These are phyloP conservation scores for Coranthus polyacanthus DNA, from an alignment of 2,797 vertebrate species.

Conservation along the genomic window DNA sequence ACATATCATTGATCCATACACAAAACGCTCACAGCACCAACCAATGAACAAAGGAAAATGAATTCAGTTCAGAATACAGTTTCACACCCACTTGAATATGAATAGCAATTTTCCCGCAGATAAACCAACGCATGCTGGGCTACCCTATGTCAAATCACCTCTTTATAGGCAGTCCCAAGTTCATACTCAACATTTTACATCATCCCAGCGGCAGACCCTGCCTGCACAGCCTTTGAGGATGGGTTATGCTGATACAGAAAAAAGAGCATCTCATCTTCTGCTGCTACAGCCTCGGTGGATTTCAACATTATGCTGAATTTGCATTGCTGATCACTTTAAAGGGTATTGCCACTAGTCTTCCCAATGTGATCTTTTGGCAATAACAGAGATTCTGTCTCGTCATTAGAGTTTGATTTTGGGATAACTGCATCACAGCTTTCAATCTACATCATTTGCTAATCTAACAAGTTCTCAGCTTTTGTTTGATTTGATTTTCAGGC, in stretches of 20 bases:
- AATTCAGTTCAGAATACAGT: constrained; percentile 21
- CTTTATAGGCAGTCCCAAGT: not conserved
- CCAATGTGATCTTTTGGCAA: not conserved
- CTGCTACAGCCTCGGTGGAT: constrained; percentile 9
- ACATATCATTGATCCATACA: constrained; percentile 13
- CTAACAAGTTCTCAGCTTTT: too few species aligned
- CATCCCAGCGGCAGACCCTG: constrained; percentile 4
- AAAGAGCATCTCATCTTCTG: constrained; percentile 21
- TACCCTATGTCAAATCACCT: constrained; percentile 14
- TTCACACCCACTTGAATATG: constrained; percentile 12
- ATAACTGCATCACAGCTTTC: too few species aligned
- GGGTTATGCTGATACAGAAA: constrained; percentile 30
- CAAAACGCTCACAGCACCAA: constrained; percentile 8
- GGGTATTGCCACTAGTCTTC: constrained; percentile 3
- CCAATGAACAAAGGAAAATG: constrained; percentile 8
- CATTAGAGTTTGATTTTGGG: too few species aligned
- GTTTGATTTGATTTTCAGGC: too few species aligned
- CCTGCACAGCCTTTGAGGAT: constrained; percentile 10
- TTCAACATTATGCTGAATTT: constrained; percentile 31
- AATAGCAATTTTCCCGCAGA: constrained; percentile 27
- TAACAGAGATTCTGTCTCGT: not conserved
- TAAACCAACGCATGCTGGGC: constrained; percentile 4
- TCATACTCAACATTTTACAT: constrained; percentile 2
- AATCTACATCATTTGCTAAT: too few species aligned
- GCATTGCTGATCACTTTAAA: constrained; percentile 16